These are phyloP conservation scores for Aldabrachelys gigantea DNA, from an alignment of 2,113 vertebrate species.

Conservation along the genomic window DNA sequence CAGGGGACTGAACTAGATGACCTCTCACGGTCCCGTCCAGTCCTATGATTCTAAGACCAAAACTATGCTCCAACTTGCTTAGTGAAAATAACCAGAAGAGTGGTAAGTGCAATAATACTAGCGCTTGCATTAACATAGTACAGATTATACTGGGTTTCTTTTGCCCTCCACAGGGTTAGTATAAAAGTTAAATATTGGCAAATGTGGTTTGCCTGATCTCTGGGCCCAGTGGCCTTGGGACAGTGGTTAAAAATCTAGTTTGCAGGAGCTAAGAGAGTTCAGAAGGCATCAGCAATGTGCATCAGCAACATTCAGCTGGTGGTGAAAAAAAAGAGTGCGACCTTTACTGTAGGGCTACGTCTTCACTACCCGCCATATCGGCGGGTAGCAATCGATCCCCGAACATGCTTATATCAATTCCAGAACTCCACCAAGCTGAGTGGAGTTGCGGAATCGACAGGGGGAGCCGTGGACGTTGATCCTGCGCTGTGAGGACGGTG, in stretches of 20 bases:
- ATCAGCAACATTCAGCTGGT: background rate
- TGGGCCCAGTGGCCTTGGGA: background rate
- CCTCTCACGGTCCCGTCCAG: no score
- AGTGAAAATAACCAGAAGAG: constrained; percentile 16
- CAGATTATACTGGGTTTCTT: background rate
- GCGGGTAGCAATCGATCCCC: no score
- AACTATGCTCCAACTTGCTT: background rate
- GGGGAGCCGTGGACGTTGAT: no score
- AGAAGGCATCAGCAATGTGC: background rate
- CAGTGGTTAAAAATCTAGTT: background rate
- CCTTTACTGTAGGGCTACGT: no score
- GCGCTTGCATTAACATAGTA: background rate
- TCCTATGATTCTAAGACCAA: background rate
- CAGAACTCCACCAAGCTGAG: no score
- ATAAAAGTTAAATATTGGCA: background rate
- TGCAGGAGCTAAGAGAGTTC: background rate
- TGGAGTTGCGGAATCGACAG: no score
- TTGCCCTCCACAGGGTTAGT: background rate
- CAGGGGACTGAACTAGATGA: no score
- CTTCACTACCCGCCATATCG: no score
- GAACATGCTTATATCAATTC: no score
- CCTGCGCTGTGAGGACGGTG: no score
- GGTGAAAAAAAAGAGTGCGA: background rate
- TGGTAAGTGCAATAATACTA: background rate
- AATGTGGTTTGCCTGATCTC: background rate